phyloP scores from a whole-genome alignment of 2,113 vertebrate genomes.

The Lycaon pictus region DNA sequence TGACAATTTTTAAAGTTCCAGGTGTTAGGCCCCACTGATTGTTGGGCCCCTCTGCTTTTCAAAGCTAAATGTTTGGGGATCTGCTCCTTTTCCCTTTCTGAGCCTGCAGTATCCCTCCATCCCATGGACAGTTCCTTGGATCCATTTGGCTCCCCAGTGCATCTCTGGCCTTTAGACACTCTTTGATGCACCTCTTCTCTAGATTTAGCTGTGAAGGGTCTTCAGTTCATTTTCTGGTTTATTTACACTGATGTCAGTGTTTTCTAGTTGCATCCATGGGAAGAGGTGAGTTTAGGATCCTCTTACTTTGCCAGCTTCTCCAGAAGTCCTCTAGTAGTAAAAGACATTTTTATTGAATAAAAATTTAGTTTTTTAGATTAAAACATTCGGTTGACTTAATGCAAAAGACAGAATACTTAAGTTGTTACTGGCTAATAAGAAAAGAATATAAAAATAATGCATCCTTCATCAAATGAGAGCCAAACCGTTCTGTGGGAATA shows the following conservation, averaged over 20 bases:
- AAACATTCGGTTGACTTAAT: slow-evolving; percentile 34
- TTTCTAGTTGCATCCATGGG: not conserved
- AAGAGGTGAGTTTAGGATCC: not conserved
- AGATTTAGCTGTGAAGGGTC: not conserved
- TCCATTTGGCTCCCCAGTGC: not conserved
- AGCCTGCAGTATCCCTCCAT: not conserved
- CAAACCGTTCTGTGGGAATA: not conserved
- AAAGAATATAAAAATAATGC: not conserved
- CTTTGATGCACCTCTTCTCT: not conserved
- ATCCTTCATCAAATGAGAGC: not conserved
- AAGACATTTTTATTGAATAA: slow-evolving; percentile 1
- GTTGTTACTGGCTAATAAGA: slow-evolving; percentile 13
- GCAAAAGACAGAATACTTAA: not conserved
- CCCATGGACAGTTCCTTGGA: not conserved
- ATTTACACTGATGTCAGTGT: not conserved
- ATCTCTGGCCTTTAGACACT: not conserved
- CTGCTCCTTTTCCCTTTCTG: not conserved
- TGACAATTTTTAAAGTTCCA: not conserved
- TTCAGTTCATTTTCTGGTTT: not conserved
- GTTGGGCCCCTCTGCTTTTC: not conserved
- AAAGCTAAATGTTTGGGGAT: not conserved
- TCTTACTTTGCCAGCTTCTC: not conserved
- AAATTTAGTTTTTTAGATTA: slow-evolving; percentile 24
- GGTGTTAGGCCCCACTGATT: not conserved
- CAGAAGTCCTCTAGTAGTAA: not conserved